These are phyloP conservation scores for Aphaenogaster floridana DNA, from an alignment of 1,140 invertebrate genomes.

Conservation along the genomic window DNA sequence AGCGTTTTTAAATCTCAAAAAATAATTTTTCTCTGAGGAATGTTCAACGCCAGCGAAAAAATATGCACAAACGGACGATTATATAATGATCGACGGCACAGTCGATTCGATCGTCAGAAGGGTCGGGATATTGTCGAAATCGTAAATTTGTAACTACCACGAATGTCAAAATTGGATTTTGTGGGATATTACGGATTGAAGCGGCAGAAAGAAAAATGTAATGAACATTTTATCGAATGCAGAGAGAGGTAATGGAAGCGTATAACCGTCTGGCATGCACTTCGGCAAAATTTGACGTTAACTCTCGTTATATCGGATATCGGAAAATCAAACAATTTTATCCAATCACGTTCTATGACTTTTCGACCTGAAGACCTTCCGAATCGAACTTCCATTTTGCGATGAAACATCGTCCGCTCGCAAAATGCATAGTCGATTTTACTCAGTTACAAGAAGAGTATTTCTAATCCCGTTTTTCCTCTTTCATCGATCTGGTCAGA, in stretches of 20 bases:
- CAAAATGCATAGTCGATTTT: conserved; percentile 35
- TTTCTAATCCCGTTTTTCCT: conserved; percentile 18
- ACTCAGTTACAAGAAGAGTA: conserved; percentile 18
- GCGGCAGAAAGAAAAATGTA: conserved; percentile 50
- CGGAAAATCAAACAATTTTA: conserved; percentile 65
- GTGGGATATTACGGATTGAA: conserved; percentile 45
- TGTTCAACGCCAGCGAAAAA: conserved; percentile 38
- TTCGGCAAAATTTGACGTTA: conserved; percentile 53
- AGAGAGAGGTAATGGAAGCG: conserved; percentile 44
- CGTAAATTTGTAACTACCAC: conserved; percentile 54
- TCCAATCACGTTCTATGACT: conserved; percentile 57
- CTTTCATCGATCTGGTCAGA: not conserved
- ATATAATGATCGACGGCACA: conserved; percentile 25
- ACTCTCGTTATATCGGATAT: conserved; percentile 61
- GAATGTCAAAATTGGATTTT: conserved; percentile 54
- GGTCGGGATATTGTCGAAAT: not conserved
- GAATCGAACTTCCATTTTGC: conserved; percentile 44
- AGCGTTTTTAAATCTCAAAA: not conserved
- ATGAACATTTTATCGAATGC: conserved; percentile 62
- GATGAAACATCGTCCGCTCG: conserved; percentile 42
- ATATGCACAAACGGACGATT: not conserved
- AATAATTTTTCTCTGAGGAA: conserved; percentile 3
- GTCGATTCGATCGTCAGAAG: not conserved
- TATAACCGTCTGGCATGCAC: conserved; percentile 53
- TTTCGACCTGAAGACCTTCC: conserved; percentile 53